A percentile compares a stretch with the other conserved stretches of the same genome.
phyloP scores from a whole-genome alignment of 2,113 vertebrate species.

The Formicarius rufipectus region DNA sequence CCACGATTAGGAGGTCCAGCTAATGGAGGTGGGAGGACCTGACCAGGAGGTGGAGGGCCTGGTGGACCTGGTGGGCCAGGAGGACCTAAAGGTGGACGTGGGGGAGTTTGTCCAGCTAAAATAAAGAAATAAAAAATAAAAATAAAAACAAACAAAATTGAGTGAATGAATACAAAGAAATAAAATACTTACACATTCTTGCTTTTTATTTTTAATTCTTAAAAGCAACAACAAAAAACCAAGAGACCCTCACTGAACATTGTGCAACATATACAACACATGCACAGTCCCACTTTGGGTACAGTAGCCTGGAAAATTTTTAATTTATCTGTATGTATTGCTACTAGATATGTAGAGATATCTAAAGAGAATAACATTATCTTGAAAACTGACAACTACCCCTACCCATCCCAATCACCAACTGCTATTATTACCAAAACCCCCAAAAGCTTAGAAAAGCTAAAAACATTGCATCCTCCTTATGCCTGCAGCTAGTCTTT shows the following conservation, averaged over 20 bases:
- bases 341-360: background rate
- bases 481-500: background rate
- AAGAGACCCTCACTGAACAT: background rate
- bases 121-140: background rate
- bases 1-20: slow-evolving; percentile 93
- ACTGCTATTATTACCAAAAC: background rate
- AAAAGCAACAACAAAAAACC: background rate
- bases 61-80: slow-evolving; percentile 93
- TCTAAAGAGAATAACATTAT: background rate
- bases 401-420: background rate
- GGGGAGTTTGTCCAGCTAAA: slow-evolving; percentile 92
- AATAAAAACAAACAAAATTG: background rate
- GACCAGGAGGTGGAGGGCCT: slow-evolving; percentile 94
- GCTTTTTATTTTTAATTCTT: background rate
- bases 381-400: background rate
- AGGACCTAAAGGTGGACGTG: slow-evolving; percentile 91
- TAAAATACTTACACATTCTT: background rate
- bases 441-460: background rate
- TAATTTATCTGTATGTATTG: background rate
- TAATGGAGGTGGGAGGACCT: slow-evolving; percentile 91
- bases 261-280: background rate
- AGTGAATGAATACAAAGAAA: background rate
- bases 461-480: background rate
- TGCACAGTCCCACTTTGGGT: background rate
- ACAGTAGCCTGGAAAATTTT: background rate